phyloP scores from a whole-genome alignment of 1,140 invertebrate genomes.

The Drosophila busckii region DNA sequence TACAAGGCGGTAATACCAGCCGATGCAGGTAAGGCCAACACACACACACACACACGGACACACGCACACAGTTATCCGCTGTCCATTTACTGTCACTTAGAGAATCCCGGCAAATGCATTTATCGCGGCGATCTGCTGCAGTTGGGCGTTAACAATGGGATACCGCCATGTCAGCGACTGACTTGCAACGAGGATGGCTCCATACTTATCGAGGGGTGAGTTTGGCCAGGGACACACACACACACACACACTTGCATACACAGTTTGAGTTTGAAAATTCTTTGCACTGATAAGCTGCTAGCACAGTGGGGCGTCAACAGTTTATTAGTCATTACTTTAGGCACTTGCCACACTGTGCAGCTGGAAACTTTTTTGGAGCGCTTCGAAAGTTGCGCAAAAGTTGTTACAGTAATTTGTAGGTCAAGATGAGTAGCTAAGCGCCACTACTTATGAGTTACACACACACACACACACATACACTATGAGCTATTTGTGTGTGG shows the following conservation, averaged over 20 bases:
- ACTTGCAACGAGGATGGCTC: constrained; percentile 68
- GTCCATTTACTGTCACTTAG: constrained; percentile 12
- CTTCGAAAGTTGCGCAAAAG: constrained; percentile 13
- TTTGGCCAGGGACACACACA: constrained; percentile 20
- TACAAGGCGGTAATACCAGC: constrained; percentile 54
- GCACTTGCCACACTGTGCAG: neutral
- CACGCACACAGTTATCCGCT: neutral
- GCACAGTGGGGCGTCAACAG: too few relatives aligned
- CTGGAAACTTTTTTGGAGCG: too few relatives aligned
- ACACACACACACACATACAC: too few relatives aligned
- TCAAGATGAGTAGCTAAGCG: too few relatives aligned
- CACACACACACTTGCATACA: neutral
- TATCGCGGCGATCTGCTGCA: constrained; percentile 62
- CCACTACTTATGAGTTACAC: too few relatives aligned
- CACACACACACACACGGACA: neutral
- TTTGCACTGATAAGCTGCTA: constrained; percentile 43
- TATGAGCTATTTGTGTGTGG: too few relatives aligned
- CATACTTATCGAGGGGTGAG: constrained; percentile 72
- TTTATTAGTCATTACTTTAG: too few relatives aligned
- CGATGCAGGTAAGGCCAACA: constrained; percentile 44
- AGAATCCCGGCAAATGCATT: constrained; percentile 61
- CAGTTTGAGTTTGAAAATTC: constrained; percentile 12
- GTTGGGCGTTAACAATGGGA: constrained; percentile 53
- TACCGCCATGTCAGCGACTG: constrained; percentile 64
- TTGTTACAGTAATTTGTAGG: constrained; percentile 42